Conservation (phyloP, 2,113 vertebrate species). For the Cheilinus undulatus region DNA sequence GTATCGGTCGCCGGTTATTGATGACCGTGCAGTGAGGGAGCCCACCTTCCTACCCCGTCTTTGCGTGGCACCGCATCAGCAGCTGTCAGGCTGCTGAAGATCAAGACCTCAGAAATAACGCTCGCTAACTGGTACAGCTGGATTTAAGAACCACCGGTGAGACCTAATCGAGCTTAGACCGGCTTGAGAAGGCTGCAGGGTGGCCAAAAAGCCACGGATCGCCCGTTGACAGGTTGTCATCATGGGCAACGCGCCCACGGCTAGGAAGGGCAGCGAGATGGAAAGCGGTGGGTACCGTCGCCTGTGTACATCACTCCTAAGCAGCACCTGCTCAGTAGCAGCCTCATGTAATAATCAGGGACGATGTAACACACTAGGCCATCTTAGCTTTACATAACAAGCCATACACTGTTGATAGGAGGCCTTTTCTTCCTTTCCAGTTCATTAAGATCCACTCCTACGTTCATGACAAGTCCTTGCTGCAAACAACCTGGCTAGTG, state of each 20-base stretch:
- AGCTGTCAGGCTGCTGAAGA: conserved; percentile 54
- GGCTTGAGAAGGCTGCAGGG: conserved; percentile 64
- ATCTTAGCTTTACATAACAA: conserved; percentile 28
- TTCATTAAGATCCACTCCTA: conserved; percentile 29
- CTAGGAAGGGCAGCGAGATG: conserved; percentile 92
- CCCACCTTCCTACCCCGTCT: conserved; percentile 22
- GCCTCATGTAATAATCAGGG: conserved; percentile 9
- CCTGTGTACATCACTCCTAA: conserved; percentile 29
- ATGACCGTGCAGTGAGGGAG: conserved; percentile 34
- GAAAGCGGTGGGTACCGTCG: conserved; percentile 87
- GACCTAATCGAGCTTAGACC: conserved; percentile 51
- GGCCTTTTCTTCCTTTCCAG: conserved; percentile 22
- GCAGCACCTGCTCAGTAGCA: conserved; percentile 31
- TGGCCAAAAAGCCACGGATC: conserved; percentile 69
- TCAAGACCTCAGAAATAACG: conserved; percentile 31
- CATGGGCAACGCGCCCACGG: conserved; percentile 95
- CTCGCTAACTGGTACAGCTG: conserved; percentile 28
- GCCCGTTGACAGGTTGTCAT: conserved; percentile 80
- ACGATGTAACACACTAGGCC: conserved; percentile 14
- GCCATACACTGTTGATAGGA: conserved; percentile 18
- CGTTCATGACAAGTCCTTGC: conserved; percentile 12
- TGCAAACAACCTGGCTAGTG: conserved; percentile 25
- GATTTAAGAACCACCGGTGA: conserved; percentile 44
- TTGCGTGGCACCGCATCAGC: conserved; percentile 56
- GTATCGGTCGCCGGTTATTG: conserved; percentile 18